Evolutionary conservation across 2,888 invertebrate genomes (phyloP).

Genomic region (Choristoneura rosaceana): DNA sequence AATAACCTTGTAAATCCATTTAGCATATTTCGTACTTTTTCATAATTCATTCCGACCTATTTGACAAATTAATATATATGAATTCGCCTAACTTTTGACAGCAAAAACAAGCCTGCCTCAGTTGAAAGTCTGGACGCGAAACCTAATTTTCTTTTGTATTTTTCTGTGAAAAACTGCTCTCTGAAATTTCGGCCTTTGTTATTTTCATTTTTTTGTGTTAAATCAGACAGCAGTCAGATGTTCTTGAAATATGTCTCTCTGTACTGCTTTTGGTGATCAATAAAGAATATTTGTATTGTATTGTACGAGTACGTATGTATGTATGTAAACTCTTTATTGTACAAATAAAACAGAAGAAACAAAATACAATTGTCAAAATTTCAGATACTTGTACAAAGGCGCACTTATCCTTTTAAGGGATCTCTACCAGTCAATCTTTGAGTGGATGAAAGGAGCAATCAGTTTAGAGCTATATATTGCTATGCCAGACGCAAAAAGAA

Average conservation of each 20-base stretch:
- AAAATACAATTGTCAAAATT: no score
- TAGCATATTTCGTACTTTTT: not conserved
- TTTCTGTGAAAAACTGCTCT: not conserved
- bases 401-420: no score
- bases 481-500: no score
- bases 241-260: not conserved
- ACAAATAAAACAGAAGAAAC: no score
- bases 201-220: not conserved
- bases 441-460: no score
- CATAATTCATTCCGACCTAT: not conserved
- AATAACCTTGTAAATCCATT: not conserved
- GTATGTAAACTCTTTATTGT: no score
- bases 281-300: no score
- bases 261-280: no score
- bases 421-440: no score
- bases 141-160: conserved; percentile 2
- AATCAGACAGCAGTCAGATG: not conserved
- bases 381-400: no score
- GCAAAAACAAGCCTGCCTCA: not conserved
- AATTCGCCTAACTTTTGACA: not conserved
- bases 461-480: no score
- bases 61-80: conserved; percentile 4
- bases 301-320: no score
- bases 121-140: not conserved
- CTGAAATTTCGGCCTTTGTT: not conserved